A percentile compares a stretch with the other conserved stretches of the same genome.
Conservation (phyloP, 1,140 invertebrate species). For the Sminthurides bifidus region DNA sequence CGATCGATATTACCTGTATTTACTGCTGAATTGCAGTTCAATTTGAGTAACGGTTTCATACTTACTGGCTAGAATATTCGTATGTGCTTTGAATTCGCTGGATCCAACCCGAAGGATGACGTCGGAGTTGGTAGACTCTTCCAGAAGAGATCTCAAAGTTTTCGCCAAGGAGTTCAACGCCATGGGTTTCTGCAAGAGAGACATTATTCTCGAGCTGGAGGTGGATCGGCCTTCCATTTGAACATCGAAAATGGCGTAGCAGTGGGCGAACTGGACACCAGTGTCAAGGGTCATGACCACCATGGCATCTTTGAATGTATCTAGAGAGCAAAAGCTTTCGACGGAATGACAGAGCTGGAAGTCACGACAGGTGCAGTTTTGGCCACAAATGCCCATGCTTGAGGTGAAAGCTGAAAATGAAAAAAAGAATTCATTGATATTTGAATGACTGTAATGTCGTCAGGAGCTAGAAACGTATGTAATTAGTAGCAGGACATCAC, state of each 20-base stretch:
- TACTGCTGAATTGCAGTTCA: no score
- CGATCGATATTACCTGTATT: no score
- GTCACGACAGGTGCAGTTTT: neutral
- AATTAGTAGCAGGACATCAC: no score
- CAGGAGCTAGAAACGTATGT: no score
- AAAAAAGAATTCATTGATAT: no score
- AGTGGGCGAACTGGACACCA: neutral
- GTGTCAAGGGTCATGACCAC: neutral
- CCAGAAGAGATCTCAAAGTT: neutral
- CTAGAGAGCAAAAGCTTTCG: neutral
- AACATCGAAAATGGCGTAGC: neutral
- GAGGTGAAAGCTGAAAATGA: neutral
- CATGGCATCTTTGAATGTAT: neutral
- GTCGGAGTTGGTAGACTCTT: neutral
- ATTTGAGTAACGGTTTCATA: no score
- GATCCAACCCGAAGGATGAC: neutral
- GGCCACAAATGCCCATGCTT: neutral
- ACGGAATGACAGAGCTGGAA: neutral
- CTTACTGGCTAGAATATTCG: neutral
- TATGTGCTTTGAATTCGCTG: neutral
- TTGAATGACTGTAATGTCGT: no score
- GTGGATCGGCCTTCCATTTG: neutral
- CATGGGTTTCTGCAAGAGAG: neutral
- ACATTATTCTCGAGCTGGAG: neutral
- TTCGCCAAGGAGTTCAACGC: neutral